phyloP scores from a whole-genome alignment of 2,113 vertebrate species.

The Passer montanus region DNA sequence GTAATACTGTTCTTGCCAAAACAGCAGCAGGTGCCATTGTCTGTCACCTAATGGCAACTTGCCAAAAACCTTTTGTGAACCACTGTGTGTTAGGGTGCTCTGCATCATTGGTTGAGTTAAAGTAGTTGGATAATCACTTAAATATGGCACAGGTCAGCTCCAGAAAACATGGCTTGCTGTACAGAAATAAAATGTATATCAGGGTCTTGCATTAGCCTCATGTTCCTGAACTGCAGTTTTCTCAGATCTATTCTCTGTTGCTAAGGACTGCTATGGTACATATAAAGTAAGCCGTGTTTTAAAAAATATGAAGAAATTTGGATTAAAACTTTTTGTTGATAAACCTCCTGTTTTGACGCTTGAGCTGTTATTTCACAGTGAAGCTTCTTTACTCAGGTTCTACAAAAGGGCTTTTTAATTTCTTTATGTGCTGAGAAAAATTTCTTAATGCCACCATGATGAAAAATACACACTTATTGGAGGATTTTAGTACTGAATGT shows the following conservation, averaged over 20 bases:
- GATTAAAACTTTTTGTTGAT: background rate
- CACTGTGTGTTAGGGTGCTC: background rate
- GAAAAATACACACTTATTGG: background rate
- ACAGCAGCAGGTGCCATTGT: background rate
- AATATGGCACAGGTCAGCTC: background rate
- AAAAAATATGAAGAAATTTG: background rate
- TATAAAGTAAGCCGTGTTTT: background rate
- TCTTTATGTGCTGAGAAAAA: background rate
- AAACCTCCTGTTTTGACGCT: background rate
- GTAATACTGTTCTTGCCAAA: background rate
- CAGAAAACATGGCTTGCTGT: background rate
- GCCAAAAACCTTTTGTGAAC: background rate
- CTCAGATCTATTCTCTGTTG: background rate
- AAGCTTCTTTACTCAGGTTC: background rate
- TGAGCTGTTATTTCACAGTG: background rate
- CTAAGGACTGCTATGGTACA: background rate
- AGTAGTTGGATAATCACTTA: background rate
- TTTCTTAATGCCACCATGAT: background rate
- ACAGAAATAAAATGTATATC: background rate
- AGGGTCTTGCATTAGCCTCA: background rate
- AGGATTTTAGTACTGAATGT: background rate
- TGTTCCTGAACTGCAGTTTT: background rate
- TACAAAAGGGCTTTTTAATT: background rate
- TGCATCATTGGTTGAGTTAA: background rate
- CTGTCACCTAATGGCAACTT: background rate